Percentiles rank a stretch among this genome's conserved stretches.
These are phyloP conservation scores for Dorcus hopei DNA, from an alignment of 2,888 invertebrate genomes.

Conservation along the genomic window DNA sequence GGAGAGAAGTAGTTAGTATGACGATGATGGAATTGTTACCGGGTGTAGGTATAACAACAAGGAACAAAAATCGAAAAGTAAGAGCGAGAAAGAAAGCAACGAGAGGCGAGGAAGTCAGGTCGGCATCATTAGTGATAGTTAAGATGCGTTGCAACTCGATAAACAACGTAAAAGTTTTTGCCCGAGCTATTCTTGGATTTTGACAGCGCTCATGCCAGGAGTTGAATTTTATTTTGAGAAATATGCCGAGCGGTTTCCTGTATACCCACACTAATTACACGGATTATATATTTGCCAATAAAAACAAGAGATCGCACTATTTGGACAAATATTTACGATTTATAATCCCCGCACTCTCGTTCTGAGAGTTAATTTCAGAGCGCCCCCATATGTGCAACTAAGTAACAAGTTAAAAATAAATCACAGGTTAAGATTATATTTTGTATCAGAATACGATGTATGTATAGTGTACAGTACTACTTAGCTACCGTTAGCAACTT, in stretches of 20 bases:
- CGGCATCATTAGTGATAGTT: conserved; percentile 20
- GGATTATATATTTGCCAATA: conserved; percentile 22
- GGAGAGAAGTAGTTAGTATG: conserved; percentile 38
- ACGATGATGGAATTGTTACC: conserved; percentile 26
- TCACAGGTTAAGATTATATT: too few relatives aligned
- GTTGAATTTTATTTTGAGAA: conserved; percentile 26
- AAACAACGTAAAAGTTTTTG: conserved; percentile 12
- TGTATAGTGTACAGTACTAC: too few relatives aligned
- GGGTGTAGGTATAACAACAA: neutral
- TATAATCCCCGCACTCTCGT: too few relatives aligned
- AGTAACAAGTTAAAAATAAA: too few relatives aligned
- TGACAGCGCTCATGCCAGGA: conserved; percentile 25
- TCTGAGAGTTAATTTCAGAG: too few relatives aligned
- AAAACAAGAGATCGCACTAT: conserved; percentile 1
- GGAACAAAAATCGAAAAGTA: neutral
- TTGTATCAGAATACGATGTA: too few relatives aligned
- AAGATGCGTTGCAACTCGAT: conserved; percentile 12
- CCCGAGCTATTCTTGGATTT: conserved; percentile 18
- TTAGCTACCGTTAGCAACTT: too few relatives aligned
- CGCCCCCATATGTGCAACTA: too few relatives aligned
- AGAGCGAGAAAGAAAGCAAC: conserved; percentile 18
- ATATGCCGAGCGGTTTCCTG: conserved; percentile 24
- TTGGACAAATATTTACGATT: too few relatives aligned
- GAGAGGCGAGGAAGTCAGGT: conserved; percentile 15
- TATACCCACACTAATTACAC: conserved; percentile 26